These are phyloP conservation scores for Tachuris rubrigastra DNA, from an alignment of 2,113 vertebrate species.

Conservation along the genomic window DNA sequence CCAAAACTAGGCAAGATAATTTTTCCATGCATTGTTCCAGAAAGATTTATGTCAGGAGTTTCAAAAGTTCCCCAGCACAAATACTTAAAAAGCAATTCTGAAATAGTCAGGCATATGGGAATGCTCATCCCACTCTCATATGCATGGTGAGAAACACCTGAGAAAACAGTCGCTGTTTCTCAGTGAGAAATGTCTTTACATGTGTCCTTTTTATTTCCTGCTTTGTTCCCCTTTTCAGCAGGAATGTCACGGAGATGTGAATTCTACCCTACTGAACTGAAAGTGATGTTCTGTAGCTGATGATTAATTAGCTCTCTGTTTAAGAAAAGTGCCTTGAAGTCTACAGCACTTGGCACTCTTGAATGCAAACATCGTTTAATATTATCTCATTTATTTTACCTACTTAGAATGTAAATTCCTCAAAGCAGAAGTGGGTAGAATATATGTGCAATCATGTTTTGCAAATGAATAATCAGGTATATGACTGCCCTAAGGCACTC, in stretches of 20 bases:
- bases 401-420: not conserved
- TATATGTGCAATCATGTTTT: not conserved
- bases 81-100: not conserved
- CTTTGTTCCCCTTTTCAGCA: not conserved
- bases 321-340: not conserved
- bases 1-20: not conserved
- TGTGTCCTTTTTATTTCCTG: not conserved
- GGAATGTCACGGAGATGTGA: not conserved
- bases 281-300: not conserved
- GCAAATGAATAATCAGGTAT: not conserved
- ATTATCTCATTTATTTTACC: not conserved
- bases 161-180: not conserved
- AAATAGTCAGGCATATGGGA: not conserved
- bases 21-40: not conserved
- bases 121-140: not conserved
- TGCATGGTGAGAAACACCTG: not conserved
- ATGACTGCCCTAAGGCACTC: not conserved
- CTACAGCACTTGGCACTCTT: not conserved
- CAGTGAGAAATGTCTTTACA: not conserved
- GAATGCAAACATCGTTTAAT: not conserved
- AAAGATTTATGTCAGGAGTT: not conserved
- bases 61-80: not conserved
- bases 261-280: not conserved
- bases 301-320: not conserved
- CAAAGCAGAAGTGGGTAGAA: not conserved